Base-by-base conservation (phyloP, 2,797 vertebrate genomes). In the Cuniculus paca region DNA sequence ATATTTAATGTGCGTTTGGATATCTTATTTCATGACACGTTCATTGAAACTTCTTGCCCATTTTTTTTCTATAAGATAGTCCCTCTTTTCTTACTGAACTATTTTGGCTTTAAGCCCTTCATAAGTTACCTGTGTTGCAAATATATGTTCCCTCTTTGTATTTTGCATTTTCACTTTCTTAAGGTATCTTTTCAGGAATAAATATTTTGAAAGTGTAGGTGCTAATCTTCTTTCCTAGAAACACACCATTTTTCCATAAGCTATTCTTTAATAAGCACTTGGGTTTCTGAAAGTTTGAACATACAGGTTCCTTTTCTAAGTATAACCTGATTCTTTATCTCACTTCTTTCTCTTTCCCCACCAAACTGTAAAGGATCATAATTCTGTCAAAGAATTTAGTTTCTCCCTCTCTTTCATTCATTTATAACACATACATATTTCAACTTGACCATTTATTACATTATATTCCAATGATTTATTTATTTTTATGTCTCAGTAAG, bases 271-370 rank as follows among this genome's bases (percentile, higher is more conserved):
- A 12, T 16, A 34, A 63, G 61, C 31, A 42, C 1, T 78, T 74
- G 83, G 80, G 50, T n/a, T 56, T 93, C 90, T 77, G 48, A 61
- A 34, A 89, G 20, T 94, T 86, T 86, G 28, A 39, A 75, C 4
- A 22, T 2, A 50, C 42, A 31, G 14, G 0, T 42, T 34, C 19
- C 42, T 91, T 85, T 88, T 3, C n/a, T 7, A 26, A 56, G 56
- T 88, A 20, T 4, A 61, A 48, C 16, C 22, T 88, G 16, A 1
- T 80, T 42, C 10, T 85, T 93, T n/a, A 77, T 4, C 9, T 65
- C 3, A 14, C 48, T 81, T 8, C 50, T 91, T 34, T n/a, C 22
- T 50, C 1, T 13, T 39, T 28, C 10, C 34, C 14, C 19, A 77
- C 5, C 19, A 85, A 50, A 5, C 2, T 58, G 6, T 42, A 17